Conservation (phyloP, 2,888 invertebrate genomes). For the Heteropelma amictum region DNA sequence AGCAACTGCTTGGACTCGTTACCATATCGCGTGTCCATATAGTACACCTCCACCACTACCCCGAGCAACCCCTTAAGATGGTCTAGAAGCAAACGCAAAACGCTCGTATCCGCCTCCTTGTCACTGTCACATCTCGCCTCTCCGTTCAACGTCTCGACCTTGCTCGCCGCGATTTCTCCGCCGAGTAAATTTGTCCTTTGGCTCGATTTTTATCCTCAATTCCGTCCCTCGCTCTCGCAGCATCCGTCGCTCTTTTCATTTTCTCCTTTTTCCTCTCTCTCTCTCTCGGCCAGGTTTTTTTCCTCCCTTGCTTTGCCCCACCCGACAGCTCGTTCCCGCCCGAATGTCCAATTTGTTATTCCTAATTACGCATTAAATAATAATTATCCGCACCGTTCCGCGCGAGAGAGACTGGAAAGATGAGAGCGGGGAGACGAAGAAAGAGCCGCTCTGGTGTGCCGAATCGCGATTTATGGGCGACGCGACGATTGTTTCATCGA, state of each 20-base stretch:
- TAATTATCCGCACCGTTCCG: constrained; percentile 67
- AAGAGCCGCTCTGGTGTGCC: constrained; percentile 48
- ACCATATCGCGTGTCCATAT: constrained; percentile 49
- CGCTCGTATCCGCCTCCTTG: constrained; percentile 28
- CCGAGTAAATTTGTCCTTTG: constrained; percentile 59
- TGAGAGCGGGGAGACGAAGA: constrained; percentile 19
- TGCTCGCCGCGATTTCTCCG: constrained; percentile 49
- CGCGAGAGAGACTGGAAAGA: constrained; percentile 8
- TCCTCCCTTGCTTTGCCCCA: constrained; percentile 14
- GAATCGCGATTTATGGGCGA: constrained; percentile 63
- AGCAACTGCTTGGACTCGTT: constrained; percentile 52
- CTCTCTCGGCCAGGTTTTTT: constrained; percentile 35
- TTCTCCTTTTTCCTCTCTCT: constrained; percentile 16
- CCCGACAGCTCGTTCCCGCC: constrained; percentile 7
- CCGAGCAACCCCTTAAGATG: constrained; percentile 34
- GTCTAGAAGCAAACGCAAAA: constrained; percentile 18
- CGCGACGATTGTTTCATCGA: constrained; percentile 26
- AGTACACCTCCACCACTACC: constrained; percentile 36
- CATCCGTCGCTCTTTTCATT: constrained; percentile 31
- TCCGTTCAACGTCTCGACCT: constrained; percentile 31
- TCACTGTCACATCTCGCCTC: constrained; percentile 45
- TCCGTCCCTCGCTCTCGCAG: constrained; percentile 4
- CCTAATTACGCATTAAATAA: constrained; percentile 72
- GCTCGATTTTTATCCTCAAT: constrained; percentile 41
- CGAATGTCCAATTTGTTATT: constrained; percentile 68